Evolutionary conservation across 1,140 invertebrate species (phyloP).

Genomic region (Drosophila eugracilis): DNA sequence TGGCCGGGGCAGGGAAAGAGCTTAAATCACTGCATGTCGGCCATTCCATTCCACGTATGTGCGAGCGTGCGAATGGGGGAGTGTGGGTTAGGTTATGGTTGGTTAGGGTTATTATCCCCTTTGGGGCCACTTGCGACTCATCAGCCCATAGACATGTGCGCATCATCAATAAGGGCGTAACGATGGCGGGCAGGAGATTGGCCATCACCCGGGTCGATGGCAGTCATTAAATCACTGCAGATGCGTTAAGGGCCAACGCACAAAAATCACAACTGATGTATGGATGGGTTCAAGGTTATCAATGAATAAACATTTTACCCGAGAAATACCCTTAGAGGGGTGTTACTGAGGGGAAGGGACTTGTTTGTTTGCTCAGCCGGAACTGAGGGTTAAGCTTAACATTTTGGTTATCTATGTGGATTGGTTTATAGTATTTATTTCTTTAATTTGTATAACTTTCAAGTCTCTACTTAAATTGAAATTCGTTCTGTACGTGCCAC

Average conservation of each 20-base stretch:
- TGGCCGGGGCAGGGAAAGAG: slow-evolving; percentile 13
- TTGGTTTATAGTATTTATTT: no score
- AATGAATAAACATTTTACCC: slow-evolving; percentile 3
- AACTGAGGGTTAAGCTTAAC: no score
- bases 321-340: no score
- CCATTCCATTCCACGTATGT: no score
- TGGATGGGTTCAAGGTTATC: slow-evolving; percentile 39
- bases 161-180: slow-evolving; percentile 62
- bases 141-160: slow-evolving; percentile 55
- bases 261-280: slow-evolving; percentile 20
- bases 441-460: no score
- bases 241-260: slow-evolving; percentile 23
- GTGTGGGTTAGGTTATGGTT: slow-evolving; percentile 44
- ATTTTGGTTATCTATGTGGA: no score
- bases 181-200: slow-evolving; percentile 12
- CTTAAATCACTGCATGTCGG: slow-evolving; percentile 39
- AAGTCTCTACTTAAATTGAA: background rate
- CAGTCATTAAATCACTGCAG: slow-evolving; percentile 63
- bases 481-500: background rate
- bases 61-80: slow-evolving; percentile 7
- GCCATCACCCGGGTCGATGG: slow-evolving; percentile 43
- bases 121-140: slow-evolving; percentile 69
- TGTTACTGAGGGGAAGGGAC: background rate
- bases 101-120: slow-evolving; percentile 68
- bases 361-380: no score